Percentiles rank a stretch among this genome's conserved stretches.
Evolutionary conservation across 2,797 vertebrate genomes (phyloP).

Genomic region (Balearica regulorum): DNA sequence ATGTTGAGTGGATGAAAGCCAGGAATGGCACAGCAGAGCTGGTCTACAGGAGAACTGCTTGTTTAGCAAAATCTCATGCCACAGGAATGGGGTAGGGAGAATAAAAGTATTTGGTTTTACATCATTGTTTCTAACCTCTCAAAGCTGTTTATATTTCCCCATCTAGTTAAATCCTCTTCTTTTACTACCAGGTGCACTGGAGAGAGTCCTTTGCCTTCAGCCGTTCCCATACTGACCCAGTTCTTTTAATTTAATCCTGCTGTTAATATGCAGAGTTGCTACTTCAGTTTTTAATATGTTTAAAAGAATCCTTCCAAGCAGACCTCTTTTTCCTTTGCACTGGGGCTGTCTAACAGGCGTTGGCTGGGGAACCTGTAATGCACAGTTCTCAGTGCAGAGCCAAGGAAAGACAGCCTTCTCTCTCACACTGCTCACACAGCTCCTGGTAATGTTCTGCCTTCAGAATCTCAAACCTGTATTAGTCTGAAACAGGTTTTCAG

Average conservation of each 20-base stretch:
- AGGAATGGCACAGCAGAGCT: neutral
- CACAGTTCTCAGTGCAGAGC: neutral
- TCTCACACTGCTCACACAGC: neutral
- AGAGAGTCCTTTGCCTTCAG: neutral
- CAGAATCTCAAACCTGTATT: neutral
- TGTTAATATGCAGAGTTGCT: neutral
- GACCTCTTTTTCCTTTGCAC: neutral
- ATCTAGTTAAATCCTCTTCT: neutral
- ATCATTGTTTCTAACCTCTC: neutral
- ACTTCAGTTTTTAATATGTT: neutral
- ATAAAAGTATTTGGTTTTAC: neutral
- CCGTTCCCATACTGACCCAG: neutral
- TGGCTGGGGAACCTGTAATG: neutral
- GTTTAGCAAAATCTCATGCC: neutral
- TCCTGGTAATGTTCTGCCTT: neutral
- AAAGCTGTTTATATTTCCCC: neutral
- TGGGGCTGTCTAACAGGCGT: neutral
- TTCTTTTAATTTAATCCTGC: neutral
- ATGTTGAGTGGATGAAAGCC: neutral
- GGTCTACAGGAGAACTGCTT: neutral
- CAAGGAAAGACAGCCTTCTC: neutral
- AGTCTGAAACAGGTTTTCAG: neutral
- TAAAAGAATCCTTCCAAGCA: neutral
- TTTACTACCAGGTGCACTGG: neutral
- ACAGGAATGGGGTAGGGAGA: neutral